Evolutionary conservation across 1,140 invertebrate genomes (phyloP).

Genomic region (Ips nitidus): DNA sequence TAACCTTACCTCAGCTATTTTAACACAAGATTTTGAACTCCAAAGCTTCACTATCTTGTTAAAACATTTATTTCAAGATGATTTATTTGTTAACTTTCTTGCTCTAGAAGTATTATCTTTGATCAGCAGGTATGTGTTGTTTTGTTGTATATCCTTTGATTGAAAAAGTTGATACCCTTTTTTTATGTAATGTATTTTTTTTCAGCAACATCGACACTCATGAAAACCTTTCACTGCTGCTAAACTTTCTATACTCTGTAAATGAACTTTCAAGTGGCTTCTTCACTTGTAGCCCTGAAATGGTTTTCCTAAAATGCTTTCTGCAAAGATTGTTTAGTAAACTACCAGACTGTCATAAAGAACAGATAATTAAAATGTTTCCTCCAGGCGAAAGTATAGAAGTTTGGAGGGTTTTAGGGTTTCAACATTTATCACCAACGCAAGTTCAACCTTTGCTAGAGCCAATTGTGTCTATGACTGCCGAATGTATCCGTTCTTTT

Average conservation of each 20-base stretch:
- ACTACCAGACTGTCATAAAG: slow-evolving; percentile 14
- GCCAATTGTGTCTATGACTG: slow-evolving; percentile 9
- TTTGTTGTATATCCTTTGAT: not conserved
- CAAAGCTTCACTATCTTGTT: not conserved
- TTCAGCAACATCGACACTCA: slow-evolving; percentile 17
- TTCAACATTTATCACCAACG: not conserved
- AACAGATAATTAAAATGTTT: slow-evolving; percentile 20
- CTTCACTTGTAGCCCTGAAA: slow-evolving; percentile 23
- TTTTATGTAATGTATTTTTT: slow-evolving; percentile 8
- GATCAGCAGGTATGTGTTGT: slow-evolving; percentile 10
- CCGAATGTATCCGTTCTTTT: not conserved
- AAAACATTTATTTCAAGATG: slow-evolving; percentile 20
- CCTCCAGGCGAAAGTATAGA: slow-evolving; percentile 5
- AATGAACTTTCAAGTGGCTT: slow-evolving; percentile 5
- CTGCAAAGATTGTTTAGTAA: slow-evolving; percentile 15
- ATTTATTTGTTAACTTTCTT: slow-evolving; percentile 10
- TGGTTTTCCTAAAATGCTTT: slow-evolving; percentile 9
- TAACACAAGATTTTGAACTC: slow-evolving; percentile 11
- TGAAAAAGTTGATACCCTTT: not conserved
- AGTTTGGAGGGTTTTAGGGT: slow-evolving; percentile 24
- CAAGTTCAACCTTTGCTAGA: not conserved
- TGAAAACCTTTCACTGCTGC: slow-evolving; percentile 10
- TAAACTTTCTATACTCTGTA: slow-evolving; percentile 20
- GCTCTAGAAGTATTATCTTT: slow-evolving; percentile 17
- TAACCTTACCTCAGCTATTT: slow-evolving; percentile 10